These are phyloP conservation scores for Cylindroiulus punctatus DNA, from an alignment of 2,888 invertebrate genomes.

Conservation along the genomic window DNA sequence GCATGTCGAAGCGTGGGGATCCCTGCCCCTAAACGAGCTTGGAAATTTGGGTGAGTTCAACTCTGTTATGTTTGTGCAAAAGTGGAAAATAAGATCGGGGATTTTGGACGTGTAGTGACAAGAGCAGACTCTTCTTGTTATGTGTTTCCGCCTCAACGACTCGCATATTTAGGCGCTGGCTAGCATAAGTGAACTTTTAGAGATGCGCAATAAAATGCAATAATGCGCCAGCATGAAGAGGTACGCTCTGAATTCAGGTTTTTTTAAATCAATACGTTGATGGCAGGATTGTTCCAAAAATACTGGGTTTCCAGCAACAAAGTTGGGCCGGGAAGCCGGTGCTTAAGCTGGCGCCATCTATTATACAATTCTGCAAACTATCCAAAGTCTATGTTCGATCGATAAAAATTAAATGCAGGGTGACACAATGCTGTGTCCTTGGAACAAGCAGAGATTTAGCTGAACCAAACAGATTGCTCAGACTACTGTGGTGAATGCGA, in stretches of 20 bases:
- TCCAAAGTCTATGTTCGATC: background rate
- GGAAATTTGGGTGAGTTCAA: conserved; percentile 57
- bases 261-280: conserved; percentile 33
- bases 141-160: conserved; percentile 3
- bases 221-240: conserved; percentile 33
- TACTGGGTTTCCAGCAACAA: background rate
- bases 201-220: conserved; percentile 26
- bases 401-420: background rate
- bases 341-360: background rate
- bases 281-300: background rate
- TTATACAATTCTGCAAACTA: background rate
- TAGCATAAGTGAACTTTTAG: background rate
- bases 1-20: conserved; percentile 79
- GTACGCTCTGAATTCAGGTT: background rate
- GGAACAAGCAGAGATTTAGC: no score
- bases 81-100: background rate
- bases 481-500: no score
- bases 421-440: background rate
- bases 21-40: conserved; percentile 73
- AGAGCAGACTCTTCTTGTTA: conserved; percentile 15
- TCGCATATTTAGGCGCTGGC: background rate
- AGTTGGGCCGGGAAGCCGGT: background rate
- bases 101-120: conserved; percentile 5
- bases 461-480: no score
- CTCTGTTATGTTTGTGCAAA: background rate